Conservation (phyloP, 2,113 vertebrate genomes). For the Pelvicachromis taeniatus region DNA sequence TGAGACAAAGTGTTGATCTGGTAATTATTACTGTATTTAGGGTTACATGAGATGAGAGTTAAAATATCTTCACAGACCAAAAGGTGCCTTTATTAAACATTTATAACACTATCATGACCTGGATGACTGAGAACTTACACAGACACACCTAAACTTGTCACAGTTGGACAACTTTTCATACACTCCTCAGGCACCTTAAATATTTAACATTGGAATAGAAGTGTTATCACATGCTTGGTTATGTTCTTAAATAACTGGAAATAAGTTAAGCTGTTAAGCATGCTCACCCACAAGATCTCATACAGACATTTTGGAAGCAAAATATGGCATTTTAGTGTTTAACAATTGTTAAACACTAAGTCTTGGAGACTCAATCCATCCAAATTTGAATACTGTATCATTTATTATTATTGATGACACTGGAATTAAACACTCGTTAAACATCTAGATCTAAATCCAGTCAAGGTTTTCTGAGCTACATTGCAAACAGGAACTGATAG, state of each 20-base stretch:
- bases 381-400: too few relatives aligned
- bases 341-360: background rate
- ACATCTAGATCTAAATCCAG: too few relatives aligned
- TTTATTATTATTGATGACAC: too few relatives aligned
- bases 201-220: background rate
- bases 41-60: background rate
- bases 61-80: background rate
- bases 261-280: background rate
- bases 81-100: background rate
- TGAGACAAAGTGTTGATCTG: background rate
- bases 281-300: background rate
- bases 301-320: background rate
- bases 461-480: too few relatives aligned
- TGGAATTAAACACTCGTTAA: too few relatives aligned
- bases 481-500: too few relatives aligned
- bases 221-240: background rate
- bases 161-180: background rate
- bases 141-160: background rate
- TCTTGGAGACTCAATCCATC: background rate
- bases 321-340: background rate
- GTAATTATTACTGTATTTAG: background rate
- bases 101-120: background rate
- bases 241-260: background rate
- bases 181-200: background rate
- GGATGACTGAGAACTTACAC: background rate